Evolutionary conservation across 2,797 vertebrate species (phyloP).

Genomic region (Notolepis coatsorum): DNA sequence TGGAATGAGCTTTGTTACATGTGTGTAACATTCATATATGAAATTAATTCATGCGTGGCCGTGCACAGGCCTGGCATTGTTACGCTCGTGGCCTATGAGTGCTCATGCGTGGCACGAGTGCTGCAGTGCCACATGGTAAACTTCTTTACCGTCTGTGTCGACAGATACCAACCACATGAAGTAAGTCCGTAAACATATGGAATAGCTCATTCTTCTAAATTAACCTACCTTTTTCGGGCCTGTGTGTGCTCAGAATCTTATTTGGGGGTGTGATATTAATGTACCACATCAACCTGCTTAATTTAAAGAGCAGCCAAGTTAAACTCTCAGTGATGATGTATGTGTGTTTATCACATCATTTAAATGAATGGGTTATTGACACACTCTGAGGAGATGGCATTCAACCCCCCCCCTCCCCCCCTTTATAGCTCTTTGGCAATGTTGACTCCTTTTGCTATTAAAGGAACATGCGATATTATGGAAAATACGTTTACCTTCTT

Average conservation of each 20-base stretch:
- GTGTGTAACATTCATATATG: neutral
- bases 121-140: constrained; percentile 10
- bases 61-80: neutral
- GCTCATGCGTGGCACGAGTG: neutral
- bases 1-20: constrained; percentile 2
- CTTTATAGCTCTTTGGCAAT: constrained; percentile 13
- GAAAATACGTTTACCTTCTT: too few species aligned
- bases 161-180: constrained; percentile 5
- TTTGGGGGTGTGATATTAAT: neutral
- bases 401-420: neutral
- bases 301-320: neutral
- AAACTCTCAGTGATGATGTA: neutral
- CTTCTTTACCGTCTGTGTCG: neutral
- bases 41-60: neutral
- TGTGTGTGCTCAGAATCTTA: neutral
- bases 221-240: neutral
- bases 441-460: neutral
- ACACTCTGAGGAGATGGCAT: constrained; percentile 2
- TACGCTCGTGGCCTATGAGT: neutral
- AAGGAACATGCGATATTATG: too few species aligned
- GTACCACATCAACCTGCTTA: constrained; percentile 7
- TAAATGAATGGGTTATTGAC: neutral
- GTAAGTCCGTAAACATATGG: neutral
- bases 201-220: constrained; percentile 15
- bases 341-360: neutral